These are phyloP conservation scores for Mechanitis messenoides DNA, from an alignment of 2,888 invertebrate genomes.

Conservation along the genomic window DNA sequence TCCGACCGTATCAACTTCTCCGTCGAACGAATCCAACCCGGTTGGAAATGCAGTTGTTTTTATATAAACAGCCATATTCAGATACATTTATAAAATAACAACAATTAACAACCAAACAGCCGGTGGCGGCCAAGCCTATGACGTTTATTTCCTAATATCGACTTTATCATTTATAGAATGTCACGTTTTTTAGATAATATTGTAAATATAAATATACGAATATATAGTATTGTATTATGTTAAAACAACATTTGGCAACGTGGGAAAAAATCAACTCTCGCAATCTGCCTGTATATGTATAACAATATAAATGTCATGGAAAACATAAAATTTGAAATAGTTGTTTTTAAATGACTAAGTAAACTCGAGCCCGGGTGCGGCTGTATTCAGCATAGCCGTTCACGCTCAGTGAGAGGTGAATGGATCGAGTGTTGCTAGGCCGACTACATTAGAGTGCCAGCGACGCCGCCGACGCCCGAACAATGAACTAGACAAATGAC, in stretches of 20 bases:
- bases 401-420: conserved; percentile 74
- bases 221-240: too few species aligned
- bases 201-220: too few species aligned
- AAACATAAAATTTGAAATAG: conserved; percentile 26
- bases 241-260: conserved; percentile 7
- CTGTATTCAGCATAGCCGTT: conserved; percentile 50
- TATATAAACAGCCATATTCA: background rate
- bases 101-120: too few species aligned
- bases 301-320: background rate
- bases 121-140: too few species aligned
- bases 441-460: conserved; percentile 68
- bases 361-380: conserved; percentile 28
- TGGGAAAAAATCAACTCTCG: conserved; percentile 22
- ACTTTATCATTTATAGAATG: too few species aligned
- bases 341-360: conserved; percentile 30
- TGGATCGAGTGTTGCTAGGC: conserved; percentile 71
- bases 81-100: too few species aligned
- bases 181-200: too few species aligned
- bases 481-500: conserved; percentile 62
- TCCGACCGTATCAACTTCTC: conserved; percentile 34
- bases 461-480: conserved; percentile 48
- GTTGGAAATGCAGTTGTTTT: conserved; percentile 19
- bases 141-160: too few species aligned
- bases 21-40: conserved; percentile 29
- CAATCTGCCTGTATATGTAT: too few species aligned